Evolutionary conservation across 1,140 invertebrate species (phyloP), one percentile per base, ranked within the genome.

Genomic region (Brachionus plicatilis): DNA sequence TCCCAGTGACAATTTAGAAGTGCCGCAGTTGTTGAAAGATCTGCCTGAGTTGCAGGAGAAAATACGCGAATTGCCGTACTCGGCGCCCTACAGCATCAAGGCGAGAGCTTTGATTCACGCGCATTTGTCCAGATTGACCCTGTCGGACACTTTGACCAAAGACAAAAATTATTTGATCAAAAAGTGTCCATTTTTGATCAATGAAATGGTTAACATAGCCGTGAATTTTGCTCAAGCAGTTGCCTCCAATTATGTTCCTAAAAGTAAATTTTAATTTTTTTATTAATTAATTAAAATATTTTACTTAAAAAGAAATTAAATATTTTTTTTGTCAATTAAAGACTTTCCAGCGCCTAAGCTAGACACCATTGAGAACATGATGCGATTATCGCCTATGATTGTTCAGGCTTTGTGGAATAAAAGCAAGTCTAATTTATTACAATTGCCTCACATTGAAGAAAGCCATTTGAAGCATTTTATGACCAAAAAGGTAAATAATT

Each of bases 181-280:
- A 86, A 96, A 98, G 88, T 95, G 94, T 89, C 96, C 97, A 2
- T 95, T 95, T 89, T 91, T 99, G n/a, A 93, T 99, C 85, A 94
- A 98, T 87, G 97, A 99, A 90, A 97, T 99, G 95, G 94, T 99
- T 66, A 95, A 94, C 86, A 96, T 96, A 89, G 93, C 96, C 4
- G 94, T 96, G 88, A 95, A 98, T 89, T 90, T 99, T 29, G 95
- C 97, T 70, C 92, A 96, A 86, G 91, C 98, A 85, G 95, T 95
- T 24, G 95, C 97, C 90, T 93, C 95, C 85, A 68, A 92, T 47
- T 70, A 53, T 68, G 7, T 33, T 72, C 79, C 95, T 86, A 93
- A 94, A 92, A 93, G 94, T 95, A 90, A 91, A 91, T 45, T 79
- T 68, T 1, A 37, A 37, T 29, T 29, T 29, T 29, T 29, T 0